Evolutionary conservation across 2,113 vertebrate genomes (phyloP).

Genomic region (Phalacrocorax carbo): DNA sequence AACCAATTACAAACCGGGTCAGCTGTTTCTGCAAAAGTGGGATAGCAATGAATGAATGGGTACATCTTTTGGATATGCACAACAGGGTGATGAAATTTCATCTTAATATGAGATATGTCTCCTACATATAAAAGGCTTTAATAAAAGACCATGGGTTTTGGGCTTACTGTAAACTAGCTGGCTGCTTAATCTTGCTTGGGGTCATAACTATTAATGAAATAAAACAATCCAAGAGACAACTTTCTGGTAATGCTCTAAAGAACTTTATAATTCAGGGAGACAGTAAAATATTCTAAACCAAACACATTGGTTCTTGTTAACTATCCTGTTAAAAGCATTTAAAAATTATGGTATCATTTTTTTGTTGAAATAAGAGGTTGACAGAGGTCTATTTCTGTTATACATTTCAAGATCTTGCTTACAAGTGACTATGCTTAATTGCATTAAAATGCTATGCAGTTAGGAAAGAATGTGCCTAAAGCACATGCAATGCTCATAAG

Average conservation of each 20-base stretch:
- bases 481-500: neutral
- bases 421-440: neutral
- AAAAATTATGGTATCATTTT: neutral
- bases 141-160: neutral
- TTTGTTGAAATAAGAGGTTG: neutral
- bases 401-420: neutral
- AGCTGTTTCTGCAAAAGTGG: neutral
- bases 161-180: neutral
- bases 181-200: neutral
- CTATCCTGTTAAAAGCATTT: neutral
- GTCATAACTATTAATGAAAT: neutral
- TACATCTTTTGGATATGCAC: neutral
- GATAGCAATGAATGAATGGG: neutral
- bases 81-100: neutral
- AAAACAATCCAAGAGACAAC: neutral
- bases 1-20: neutral
- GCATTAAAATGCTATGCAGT: neutral
- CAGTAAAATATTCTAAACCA: neutral
- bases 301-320: neutral
- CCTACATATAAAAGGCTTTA: neutral
- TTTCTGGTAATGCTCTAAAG: neutral
- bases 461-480: conserved; percentile 8
- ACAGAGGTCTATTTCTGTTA: neutral
- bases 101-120: neutral
- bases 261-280: neutral